Evolutionary conservation across 2,113 vertebrate genomes (phyloP).

Genomic region (Nesoenas mayeri): DNA sequence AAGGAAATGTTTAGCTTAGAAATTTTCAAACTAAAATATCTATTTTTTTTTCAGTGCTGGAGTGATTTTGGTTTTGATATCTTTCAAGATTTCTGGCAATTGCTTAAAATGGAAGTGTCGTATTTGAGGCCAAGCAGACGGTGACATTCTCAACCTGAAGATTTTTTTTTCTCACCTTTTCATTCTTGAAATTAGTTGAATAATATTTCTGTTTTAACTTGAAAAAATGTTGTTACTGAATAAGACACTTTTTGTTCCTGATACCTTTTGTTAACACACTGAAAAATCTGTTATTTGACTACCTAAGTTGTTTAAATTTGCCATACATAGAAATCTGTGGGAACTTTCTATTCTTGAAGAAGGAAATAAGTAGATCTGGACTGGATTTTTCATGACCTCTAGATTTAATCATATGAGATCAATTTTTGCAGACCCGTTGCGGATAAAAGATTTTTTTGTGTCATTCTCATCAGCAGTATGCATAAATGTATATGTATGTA

Average conservation of each 20-base stretch:
- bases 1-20: background rate
- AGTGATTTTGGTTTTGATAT: background rate
- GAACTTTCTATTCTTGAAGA: background rate
- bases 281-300: background rate
- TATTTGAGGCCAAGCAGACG: background rate
- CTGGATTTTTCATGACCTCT: constrained; percentile 17
- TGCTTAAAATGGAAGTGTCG: background rate
- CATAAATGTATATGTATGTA: background rate
- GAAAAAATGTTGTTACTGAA: background rate
- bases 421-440: background rate
- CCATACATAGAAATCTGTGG: background rate
- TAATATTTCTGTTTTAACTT: background rate
- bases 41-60: background rate
- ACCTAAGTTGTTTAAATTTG: background rate
- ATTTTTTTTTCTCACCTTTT: background rate
- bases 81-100: background rate
- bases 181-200: background rate
- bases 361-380: constrained; percentile 26
- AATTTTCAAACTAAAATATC: background rate
- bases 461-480: background rate
- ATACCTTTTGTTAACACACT: background rate
- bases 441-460: background rate
- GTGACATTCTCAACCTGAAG: background rate
- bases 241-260: background rate
- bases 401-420: background rate